These are phyloP conservation scores for Trisateles emortualis DNA, from an alignment of 2,888 invertebrate species.

Conservation along the genomic window DNA sequence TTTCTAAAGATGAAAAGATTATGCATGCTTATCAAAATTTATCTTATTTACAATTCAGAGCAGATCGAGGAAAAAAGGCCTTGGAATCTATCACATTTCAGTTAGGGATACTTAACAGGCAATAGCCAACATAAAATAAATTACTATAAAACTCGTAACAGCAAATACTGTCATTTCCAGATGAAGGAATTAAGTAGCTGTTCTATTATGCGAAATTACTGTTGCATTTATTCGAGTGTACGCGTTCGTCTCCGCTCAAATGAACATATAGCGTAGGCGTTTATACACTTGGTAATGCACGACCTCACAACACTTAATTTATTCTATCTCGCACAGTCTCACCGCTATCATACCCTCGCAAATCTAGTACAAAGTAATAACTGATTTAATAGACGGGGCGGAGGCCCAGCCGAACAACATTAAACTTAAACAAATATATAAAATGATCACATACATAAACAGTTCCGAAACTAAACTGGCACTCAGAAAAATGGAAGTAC, in stretches of 20 bases:
- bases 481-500: conserved; percentile 77
- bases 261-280: conserved; percentile 81
- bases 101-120: conserved; percentile 76
- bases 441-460: conserved; percentile 75
- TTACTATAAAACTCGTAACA: conserved; percentile 59
- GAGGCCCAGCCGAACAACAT: conserved; percentile 43
- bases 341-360: conserved; percentile 68
- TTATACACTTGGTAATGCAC: conserved; percentile 72
- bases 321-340: conserved; percentile 73
- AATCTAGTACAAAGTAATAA: conserved; percentile 57
- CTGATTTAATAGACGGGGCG: conserved; percentile 48
- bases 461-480: conserved; percentile 75
- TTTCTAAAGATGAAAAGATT: conserved; percentile 67
- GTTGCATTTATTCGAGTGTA: conserved; percentile 78
- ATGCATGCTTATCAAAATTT: conserved; percentile 69
- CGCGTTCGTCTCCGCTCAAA: conserved; percentile 79
- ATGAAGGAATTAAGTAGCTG: conserved; percentile 71
- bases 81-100: conserved; percentile 81
- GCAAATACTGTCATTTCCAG: conserved; percentile 70
- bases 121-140: conserved; percentile 80
- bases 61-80: conserved; percentile 75
- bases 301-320: conserved; percentile 77
- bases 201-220: conserved; percentile 75
- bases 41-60: conserved; percentile 83
- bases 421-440: conserved; percentile 60